Evolutionary conservation across 2,797 vertebrate species (phyloP).

Genomic region (Steatocranus sp.): DNA sequence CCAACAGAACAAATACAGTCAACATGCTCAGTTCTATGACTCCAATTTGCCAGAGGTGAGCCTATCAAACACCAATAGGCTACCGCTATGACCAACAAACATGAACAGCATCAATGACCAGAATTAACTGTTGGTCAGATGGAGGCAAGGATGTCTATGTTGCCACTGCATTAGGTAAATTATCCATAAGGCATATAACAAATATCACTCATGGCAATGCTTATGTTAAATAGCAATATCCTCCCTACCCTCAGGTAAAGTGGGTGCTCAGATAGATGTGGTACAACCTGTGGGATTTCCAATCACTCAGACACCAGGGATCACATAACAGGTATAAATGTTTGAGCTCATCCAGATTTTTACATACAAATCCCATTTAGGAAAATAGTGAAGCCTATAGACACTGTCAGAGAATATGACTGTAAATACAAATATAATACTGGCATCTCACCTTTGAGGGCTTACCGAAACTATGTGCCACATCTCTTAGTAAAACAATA

Average conservation of each 20-base stretch:
- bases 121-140: not conserved
- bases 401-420: not conserved
- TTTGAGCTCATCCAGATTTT: not conserved
- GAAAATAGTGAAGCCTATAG: not conserved
- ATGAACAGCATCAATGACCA: not conserved
- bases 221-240: not conserved
- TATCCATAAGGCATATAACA: not conserved
- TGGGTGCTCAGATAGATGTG: not conserved
- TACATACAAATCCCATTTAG: not conserved
- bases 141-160: not conserved
- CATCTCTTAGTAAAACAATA: not conserved
- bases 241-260: not conserved
- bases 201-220: not conserved
- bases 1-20: not conserved
- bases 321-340: not conserved
- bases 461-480: not conserved
- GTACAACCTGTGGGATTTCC: not conserved
- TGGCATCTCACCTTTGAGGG: not conserved
- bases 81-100: fast-evolving
- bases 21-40: not conserved
- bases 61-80: not conserved
- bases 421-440: not conserved
- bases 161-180: not conserved
- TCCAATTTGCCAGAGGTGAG: not conserved
- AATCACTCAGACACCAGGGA: not conserved